Evolutionary conservation across 2,888 invertebrate genomes (phyloP).

Genomic region (Hetaerina titia): DNA sequence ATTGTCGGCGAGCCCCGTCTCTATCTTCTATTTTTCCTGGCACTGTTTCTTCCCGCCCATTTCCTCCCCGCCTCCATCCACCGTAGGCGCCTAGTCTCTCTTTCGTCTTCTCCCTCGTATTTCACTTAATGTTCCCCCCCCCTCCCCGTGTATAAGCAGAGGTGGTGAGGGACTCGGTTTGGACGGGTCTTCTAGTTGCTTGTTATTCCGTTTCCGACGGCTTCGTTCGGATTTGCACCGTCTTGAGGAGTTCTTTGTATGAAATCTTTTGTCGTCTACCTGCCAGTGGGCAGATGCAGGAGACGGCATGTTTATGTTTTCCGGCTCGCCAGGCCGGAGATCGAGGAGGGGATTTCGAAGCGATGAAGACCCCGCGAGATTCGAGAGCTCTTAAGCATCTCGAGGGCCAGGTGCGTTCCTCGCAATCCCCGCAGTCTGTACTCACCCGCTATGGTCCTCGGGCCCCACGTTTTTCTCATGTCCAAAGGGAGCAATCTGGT

Average conservation of each 20-base stretch:
- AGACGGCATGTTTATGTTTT: neutral
- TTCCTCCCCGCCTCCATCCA: neutral
- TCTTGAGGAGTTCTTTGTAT: neutral
- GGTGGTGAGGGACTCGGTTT: neutral
- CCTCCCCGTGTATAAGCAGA: no score
- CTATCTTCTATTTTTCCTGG: neutral
- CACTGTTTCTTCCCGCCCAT: neutral
- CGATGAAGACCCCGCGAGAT: neutral
- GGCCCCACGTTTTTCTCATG: neutral
- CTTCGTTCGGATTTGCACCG: slow-evolving; percentile 6
- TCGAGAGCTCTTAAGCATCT: neutral
- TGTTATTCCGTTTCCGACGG: slow-evolving; percentile 12
- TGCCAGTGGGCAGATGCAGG: neutral
- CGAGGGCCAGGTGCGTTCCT: neutral
- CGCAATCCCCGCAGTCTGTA: neutral
- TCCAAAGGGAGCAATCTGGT: neutral
- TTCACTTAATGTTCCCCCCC: no score
- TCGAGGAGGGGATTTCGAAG: neutral
- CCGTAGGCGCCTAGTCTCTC: neutral
- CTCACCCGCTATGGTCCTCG: neutral
- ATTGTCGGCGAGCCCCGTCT: slow-evolving; percentile 38
- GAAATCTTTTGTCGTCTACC: neutral
- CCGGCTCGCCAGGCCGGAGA: neutral
- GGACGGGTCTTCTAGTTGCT: neutral
- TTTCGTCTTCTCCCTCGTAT: neutral